Base-by-base conservation (phyloP, 2,888 invertebrate species). In the Lysandra coridon region DNA sequence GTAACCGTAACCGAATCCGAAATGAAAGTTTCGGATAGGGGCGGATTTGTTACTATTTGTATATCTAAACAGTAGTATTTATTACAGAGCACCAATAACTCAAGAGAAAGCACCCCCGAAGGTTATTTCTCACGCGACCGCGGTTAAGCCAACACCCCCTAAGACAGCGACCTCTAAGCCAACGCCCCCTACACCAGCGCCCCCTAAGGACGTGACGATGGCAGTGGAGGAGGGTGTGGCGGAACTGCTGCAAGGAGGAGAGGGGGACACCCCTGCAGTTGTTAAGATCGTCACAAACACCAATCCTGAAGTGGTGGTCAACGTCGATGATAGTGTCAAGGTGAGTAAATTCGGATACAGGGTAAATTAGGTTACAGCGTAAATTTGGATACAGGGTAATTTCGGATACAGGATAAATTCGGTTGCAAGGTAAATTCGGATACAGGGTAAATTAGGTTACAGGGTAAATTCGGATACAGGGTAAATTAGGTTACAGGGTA, bases 211-310 rank as follows among this genome's bases (percentile, higher is more conserved):
- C 49, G 76, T 76, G 57, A 49, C 49, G 14, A 30, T 76, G 76
- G 75, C 44, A 49, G 81, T 84, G 40, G 81, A 83, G 33, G 84
- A 84, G 64, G 40, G 79, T 12, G 64, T 73, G 12, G 76, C 53
- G 12, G 57, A 76, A 4, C 30, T 76, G 6, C 33, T 78, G 14
- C 10, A 30, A 6, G 77, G 74, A 40, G 49, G 64, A 30, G 69
- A 73, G 44, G 49, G 64, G 30, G 73, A 73, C 69, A 79, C 78
- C 44, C 73, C 78, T 64, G 77, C 80, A 80, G 75, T 79, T 78
- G 53, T n/a, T 49, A 17, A 17, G 49, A 33, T 33, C 33, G 10
- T 81, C 74, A 5, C 81, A 80, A 0, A 49, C 78, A 2, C 79
- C 78, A 1, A 60, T 79, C 6, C 76, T 40, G 10, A n/a, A 6